These are phyloP conservation scores for Monochamus saltuarius DNA, from an alignment of 1,140 invertebrate species.

Conservation along the genomic window DNA sequence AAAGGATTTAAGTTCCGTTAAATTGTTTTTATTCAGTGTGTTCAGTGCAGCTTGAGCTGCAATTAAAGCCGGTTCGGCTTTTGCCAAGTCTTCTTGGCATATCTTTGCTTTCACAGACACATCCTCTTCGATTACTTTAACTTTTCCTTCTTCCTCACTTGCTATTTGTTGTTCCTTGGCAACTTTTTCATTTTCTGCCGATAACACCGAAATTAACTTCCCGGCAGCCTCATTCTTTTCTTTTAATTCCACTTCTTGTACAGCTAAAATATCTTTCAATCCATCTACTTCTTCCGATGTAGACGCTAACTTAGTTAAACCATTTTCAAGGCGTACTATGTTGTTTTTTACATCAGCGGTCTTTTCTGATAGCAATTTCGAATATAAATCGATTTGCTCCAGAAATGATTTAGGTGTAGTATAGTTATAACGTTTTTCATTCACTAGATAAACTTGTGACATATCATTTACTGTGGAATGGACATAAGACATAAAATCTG, in stretches of 20 bases:
- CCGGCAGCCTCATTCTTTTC: slow-evolving; percentile 90
- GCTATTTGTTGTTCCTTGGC: slow-evolving; percentile 81
- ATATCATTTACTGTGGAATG: slow-evolving; percentile 87
- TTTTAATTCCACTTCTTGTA: slow-evolving; percentile 84
- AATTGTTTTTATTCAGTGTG: slow-evolving; percentile 90
- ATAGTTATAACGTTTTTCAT: slow-evolving; percentile 92
- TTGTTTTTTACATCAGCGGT: slow-evolving; percentile 74
- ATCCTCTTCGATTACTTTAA: slow-evolving; percentile 83
- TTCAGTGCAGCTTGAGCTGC: slow-evolving; percentile 89
- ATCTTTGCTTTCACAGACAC: slow-evolving; percentile 81
- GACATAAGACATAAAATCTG: slow-evolving; percentile 88
- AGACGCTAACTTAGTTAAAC: slow-evolving; percentile 80
- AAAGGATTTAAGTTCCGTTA: slow-evolving; percentile 94
- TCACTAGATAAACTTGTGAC: slow-evolving; percentile 77
- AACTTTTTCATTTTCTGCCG: slow-evolving; percentile 88
- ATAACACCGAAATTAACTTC: slow-evolving; percentile 84
- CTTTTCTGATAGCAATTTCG: slow-evolving; percentile 78
- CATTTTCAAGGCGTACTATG: slow-evolving; percentile 82
- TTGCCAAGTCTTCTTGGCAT: slow-evolving; percentile 86
- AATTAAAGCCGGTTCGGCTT: slow-evolving; percentile 86
- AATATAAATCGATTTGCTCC: slow-evolving; percentile 89
- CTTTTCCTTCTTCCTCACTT: slow-evolving; percentile 85
- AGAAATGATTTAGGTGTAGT: slow-evolving; percentile 95
- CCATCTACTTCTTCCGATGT: slow-evolving; percentile 70
- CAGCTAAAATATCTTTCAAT: slow-evolving; percentile 66